phyloP scores from a whole-genome alignment of 2,113 vertebrate species.

The Phylloscopus trochiloides region DNA sequence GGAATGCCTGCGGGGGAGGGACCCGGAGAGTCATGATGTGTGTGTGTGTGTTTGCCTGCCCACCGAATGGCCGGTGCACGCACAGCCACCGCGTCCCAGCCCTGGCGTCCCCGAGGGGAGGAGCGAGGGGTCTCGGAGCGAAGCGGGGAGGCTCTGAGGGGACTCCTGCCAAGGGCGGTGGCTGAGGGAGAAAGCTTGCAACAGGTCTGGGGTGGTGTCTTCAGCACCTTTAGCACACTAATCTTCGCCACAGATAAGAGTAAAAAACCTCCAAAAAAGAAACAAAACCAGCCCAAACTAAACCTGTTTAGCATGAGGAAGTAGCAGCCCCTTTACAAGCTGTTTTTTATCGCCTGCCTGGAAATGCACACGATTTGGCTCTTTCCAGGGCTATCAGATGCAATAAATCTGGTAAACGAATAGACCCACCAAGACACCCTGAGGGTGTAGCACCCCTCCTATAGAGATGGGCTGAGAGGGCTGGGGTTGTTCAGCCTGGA shows the following conservation, averaged over 20 bases:
- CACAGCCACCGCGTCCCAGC: fast-evolving
- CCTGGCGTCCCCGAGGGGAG: not conserved
- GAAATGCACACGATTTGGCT: not conserved
- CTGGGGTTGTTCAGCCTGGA: not conserved
- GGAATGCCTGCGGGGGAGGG: fast-evolving
- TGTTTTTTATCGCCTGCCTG: not conserved
- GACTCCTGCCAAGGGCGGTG: too few species aligned
- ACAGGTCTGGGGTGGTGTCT: fast-evolving
- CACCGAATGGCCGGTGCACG: fast-evolving
- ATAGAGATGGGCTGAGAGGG: too few species aligned
- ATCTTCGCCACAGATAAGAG: not conserved
- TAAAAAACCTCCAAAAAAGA: not conserved
- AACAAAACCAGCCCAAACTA: not conserved
- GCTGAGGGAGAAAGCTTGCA: not conserved
- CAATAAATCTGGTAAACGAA: not conserved
- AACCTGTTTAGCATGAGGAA: not conserved
- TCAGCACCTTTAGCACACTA: not conserved
- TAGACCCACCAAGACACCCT: too few species aligned
- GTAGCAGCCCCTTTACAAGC: not conserved
- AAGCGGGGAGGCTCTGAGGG: fast-evolving
- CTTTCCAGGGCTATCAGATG: not conserved
- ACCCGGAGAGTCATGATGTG: too few species aligned
- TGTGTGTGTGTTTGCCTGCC: not conserved
- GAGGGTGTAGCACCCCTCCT: not conserved
- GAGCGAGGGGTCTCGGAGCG: not conserved